These are phyloP conservation scores for Alectoris magna DNA, from an alignment of 2,797 vertebrate genomes.

Conservation along the genomic window DNA sequence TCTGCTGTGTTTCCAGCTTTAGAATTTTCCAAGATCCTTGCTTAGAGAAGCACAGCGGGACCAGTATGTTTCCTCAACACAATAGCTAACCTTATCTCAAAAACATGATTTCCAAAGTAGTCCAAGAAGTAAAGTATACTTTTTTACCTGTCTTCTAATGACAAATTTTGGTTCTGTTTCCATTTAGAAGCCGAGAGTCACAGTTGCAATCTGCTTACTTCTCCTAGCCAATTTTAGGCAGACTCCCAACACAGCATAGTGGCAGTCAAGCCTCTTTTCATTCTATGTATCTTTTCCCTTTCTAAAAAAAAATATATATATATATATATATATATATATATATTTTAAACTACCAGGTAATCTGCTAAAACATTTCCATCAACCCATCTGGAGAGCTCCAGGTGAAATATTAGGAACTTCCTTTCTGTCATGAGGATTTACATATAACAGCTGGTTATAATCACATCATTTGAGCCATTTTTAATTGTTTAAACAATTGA, in stretches of 20 bases:
- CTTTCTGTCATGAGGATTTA: neutral
- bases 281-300: neutral
- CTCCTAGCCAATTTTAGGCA: neutral
- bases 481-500: conserved; percentile 40
- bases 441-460: neutral
- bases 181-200: neutral
- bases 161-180: neutral
- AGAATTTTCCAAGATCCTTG: neutral
- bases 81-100: neutral
- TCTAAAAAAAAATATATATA: too few relatives aligned
- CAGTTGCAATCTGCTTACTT: neutral
- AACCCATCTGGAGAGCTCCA: neutral
- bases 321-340: too few relatives aligned
- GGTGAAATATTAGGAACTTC: conserved; percentile 11
- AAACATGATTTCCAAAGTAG: neutral
- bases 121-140: neutral
- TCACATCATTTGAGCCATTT: conserved; percentile 16
- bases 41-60: neutral
- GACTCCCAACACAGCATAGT: neutral
- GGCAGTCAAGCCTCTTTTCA: neutral
- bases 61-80: rapidly evolving
- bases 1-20: neutral
- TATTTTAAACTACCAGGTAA: too few relatives aligned
- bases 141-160: neutral
- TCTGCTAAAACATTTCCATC: neutral